Evolutionary conservation across 2,888 invertebrate species (phyloP), one percentile per base, ranked within the genome.

Genomic region (Conistra vaccinii): DNA sequence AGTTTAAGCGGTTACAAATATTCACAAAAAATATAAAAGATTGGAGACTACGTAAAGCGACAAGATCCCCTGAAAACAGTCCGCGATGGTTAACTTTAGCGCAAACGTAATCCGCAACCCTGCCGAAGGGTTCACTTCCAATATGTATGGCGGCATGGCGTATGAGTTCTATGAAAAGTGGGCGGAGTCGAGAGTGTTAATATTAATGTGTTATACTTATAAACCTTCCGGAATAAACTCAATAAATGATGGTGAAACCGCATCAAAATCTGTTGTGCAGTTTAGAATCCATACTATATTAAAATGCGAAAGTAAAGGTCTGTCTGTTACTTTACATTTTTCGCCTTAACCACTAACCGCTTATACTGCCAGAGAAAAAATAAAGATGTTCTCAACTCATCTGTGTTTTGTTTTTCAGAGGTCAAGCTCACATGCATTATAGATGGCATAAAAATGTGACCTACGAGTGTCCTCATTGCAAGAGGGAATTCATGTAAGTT

Each of bases 371-470:
- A 14, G 4, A 55, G 29, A 39, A 17, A 23, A 61, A 61, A 39
- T 4, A 5, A 42, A 6, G 2, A 39, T 20, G 20, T 42, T 42
- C 12, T 42, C 1, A 69, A 20, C 39, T 10, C 3, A 5, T 20
- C 7, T 17, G 5, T 26, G 17, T 4, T 29, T 35, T 17, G n/a
- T 60, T 51, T 76, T 82, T 1, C 92, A 96, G 96, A 80, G 92
- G 93, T 61, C 95, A 95, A 90, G 95, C 95, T 14, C 91, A 92
- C 48, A 91, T 91, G 85, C 96, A 96, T 77, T 95, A 96, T 76
- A 92, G 90, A 78, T 96, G 94, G 93, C 96, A 96, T 73, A 94
- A 95, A 66, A 95, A 96, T 53, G 95, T 96, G 0, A 95, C 93
- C 0, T 96, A 95, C 69, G 88, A 91, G 23, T 96, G 96, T 84